phyloP scores from a whole-genome alignment of 1,140 invertebrate genomes.

The Ericerus pela region DNA sequence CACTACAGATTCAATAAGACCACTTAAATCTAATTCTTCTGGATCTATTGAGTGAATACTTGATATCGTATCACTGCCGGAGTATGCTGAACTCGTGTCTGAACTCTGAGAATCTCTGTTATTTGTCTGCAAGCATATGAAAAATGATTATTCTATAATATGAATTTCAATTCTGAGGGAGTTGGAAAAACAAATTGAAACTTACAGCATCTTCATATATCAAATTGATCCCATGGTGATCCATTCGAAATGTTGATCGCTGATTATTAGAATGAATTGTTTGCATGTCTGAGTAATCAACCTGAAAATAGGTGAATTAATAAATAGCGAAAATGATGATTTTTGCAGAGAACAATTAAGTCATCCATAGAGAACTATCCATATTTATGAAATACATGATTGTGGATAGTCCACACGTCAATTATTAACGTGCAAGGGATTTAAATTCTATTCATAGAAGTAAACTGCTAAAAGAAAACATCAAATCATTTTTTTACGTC shows the following conservation, averaged over 20 bases:
- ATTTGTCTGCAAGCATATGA: conserved; percentile 44
- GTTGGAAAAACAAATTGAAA: background rate
- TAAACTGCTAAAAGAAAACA: no score
- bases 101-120: conserved; percentile 75
- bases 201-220: conserved; percentile 7
- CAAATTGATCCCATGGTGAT: conserved; percentile 1
- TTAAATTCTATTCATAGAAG: no score
- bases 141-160: background rate
- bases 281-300: conserved; percentile 5
- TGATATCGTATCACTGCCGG: conserved; percentile 91
- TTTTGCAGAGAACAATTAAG: no score
- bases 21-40: conserved; percentile 81
- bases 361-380: no score
- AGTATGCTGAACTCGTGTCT: conserved; percentile 88
- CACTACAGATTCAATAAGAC: conserved; percentile 83
- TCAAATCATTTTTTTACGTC: no score
- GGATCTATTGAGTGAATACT: conserved; percentile 64
- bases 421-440: no score
- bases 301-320: background rate
- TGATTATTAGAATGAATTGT: background rate
- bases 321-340: no score
- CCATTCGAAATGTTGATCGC: conserved; percentile 1
- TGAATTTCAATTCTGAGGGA: conserved; percentile 4
- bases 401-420: no score
- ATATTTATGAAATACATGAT: no score